Percentiles rank a stretch among this genome's conserved stretches.
These are phyloP conservation scores for Syrista parreyssii DNA, from an alignment of 2,888 invertebrate genomes.

Conservation along the genomic window DNA sequence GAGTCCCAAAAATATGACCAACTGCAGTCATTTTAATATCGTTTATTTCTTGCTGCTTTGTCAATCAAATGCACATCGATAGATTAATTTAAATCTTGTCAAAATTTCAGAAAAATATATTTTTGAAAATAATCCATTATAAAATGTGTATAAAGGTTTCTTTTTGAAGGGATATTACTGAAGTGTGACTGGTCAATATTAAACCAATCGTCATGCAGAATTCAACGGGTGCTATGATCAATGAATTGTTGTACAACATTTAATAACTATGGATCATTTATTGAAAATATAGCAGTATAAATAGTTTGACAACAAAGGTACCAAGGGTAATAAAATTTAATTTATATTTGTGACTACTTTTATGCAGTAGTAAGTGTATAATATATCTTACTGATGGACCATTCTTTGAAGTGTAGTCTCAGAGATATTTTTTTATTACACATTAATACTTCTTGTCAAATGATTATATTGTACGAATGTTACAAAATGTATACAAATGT, in stretches of 20 bases:
- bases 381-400: not conserved
- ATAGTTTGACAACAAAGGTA: not conserved
- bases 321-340: not conserved
- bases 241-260: not conserved
- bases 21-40: not conserved
- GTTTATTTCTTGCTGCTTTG: not conserved
- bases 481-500: not conserved
- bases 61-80: not conserved
- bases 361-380: not conserved
- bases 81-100: not conserved
- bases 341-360: not conserved
- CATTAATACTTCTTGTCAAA: not conserved
- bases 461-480: not conserved
- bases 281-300: not conserved
- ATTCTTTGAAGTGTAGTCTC: not conserved
- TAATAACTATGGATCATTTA: not conserved
- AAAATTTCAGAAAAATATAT: not conserved
- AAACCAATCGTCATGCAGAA: not conserved
- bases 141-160: not conserved
- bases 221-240: not conserved
- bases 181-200: not conserved
- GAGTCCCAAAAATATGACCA: not conserved
- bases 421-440: not conserved
- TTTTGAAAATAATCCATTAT: not conserved
- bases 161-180: not conserved